Evolutionary conservation across 1,140 invertebrate species (phyloP), one percentile per base, ranked within the genome.

Genomic region (Cyphomyrmex costatus): DNA sequence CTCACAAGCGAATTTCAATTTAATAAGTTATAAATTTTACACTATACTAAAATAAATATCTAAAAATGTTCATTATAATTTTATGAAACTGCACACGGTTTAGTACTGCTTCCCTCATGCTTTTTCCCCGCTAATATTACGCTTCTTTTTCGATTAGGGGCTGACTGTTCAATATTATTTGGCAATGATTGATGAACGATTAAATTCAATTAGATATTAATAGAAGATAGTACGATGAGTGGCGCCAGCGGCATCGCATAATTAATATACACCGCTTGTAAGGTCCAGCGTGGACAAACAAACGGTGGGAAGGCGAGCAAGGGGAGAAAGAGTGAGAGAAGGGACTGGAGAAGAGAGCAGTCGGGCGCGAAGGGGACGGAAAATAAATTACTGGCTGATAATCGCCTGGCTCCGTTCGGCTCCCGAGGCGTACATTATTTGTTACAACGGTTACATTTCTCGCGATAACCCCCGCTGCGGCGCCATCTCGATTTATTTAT

Each of bases 401-500:
- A 91, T 87, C 87, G 49, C 86, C 58, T 83, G 87, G 66, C 91
- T 92, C 83, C 84, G 77, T 89, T 91, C 27, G 85, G 66, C 49
- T 88, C 68, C 60, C 51, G 63, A 60, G 66, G 56, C 80, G 71
- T 70, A 73, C 70, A 87, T 91, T 91, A 91, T 92, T 92, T 92
- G 89, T 92, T 90, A 87, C 78, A 89, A 89, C 86, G 90, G 80
- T 89, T 90, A 92, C 90, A 88, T 89, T 90, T 89, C 84, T 82
- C 49, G 79, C 86, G 93, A 93, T 93, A 93, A 93, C 93, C 93
- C 91, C 85, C 84, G 89, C 86, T 77, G 85, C 86, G 92, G 91
- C 92, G 93, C 92, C 92, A 92, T 91, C 91, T 89, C 87, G 60
- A 46, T 89, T 91, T 91, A 91, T 91, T 91, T 91, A 88, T 90